Conservation (phyloP, 2,113 vertebrate species). For the Brienomyrus brachyistius region DNA sequence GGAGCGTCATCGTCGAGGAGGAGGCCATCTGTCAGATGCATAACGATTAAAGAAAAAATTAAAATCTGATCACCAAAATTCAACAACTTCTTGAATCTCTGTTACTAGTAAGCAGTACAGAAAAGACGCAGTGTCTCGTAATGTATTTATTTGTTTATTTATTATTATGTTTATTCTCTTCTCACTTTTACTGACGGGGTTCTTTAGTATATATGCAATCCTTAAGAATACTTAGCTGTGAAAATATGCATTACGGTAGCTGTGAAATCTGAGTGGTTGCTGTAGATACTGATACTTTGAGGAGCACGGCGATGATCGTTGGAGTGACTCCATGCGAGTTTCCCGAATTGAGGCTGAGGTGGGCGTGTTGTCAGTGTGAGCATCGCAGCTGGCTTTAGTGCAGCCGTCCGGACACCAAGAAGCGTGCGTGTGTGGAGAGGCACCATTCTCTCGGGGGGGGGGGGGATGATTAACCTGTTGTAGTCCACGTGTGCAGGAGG, state of each 20-base stretch:
- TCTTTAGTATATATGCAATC: neutral
- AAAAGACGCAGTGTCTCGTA: neutral
- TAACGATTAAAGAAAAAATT: constrained; percentile 7
- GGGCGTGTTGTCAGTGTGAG: neutral
- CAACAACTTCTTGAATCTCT: neutral
- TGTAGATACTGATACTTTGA: neutral
- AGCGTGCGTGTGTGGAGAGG: neutral
- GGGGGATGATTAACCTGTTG: neutral
- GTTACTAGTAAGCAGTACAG: neutral
- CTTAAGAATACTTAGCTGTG: neutral
- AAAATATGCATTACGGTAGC: neutral
- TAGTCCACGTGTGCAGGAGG: neutral
- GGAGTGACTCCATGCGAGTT: neutral
- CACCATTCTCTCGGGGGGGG: neutral
- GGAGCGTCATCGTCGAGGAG: neutral
- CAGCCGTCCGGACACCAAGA: neutral
- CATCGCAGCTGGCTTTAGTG: neutral
- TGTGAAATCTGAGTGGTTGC: neutral
- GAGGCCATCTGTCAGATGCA: constrained; percentile 5
- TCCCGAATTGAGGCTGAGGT: neutral
- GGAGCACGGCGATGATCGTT: neutral
- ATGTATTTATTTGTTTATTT: neutral
- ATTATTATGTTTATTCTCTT: neutral
- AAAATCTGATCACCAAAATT: neutral
- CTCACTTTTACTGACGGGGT: neutral